Conservation (phyloP, 2,113 vertebrate genomes). For the Epinephelus moara region DNA sequence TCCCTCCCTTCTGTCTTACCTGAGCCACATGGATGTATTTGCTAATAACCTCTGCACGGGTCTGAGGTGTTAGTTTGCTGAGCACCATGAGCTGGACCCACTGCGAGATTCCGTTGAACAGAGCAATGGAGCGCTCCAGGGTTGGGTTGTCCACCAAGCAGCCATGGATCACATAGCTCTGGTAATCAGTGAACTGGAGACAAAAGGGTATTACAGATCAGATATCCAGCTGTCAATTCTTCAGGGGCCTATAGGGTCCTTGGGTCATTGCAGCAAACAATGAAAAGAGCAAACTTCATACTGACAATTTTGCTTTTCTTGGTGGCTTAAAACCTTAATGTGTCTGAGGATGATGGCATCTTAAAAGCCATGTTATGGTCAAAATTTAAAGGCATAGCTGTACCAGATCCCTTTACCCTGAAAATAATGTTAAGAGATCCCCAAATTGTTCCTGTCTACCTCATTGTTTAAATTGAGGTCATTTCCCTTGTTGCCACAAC, state of each 20-base stretch:
- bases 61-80: slow-evolving; percentile 96
- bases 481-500: too few relatives aligned
- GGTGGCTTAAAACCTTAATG: not conserved
- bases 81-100: slow-evolving; percentile 99
- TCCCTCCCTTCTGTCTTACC: slow-evolving; percentile 78
- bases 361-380: not conserved
- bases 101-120: slow-evolving; percentile 98
- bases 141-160: slow-evolving; percentile 96
- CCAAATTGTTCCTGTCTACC: not conserved
- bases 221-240: not conserved
- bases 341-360: not conserved
- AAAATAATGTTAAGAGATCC: not conserved
- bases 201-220: not conserved
- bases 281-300: not conserved
- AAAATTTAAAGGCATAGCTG: not conserved
- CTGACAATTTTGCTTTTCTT: not conserved
- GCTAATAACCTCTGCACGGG: slow-evolving; percentile 95
- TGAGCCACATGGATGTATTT: slow-evolving; percentile 98
- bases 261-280: not conserved
- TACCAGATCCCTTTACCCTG: not conserved
- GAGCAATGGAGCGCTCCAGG: slow-evolving; percentile 95
- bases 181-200: slow-evolving; percentile 95
- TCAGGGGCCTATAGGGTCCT: too few relatives aligned
- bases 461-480: too few relatives aligned
- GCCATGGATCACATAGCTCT: slow-evolving; percentile 95